These are phyloP conservation scores for Aplysia californica DNA, from an alignment of 1,140 invertebrate species.

Conservation along the genomic window DNA sequence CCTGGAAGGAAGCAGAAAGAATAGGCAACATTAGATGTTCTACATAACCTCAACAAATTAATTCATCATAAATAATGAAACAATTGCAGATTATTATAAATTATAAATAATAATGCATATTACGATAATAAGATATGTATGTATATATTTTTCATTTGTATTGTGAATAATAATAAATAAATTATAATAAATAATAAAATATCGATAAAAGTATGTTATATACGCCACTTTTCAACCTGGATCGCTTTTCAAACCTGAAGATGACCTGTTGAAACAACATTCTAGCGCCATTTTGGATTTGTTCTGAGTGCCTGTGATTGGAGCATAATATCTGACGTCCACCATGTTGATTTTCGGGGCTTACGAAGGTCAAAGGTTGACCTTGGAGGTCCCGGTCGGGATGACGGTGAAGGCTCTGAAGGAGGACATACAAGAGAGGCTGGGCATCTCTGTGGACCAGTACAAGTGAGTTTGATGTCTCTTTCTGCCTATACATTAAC, in stretches of 20 bases:
- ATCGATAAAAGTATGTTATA: neutral
- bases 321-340: neutral
- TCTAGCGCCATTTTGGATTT: neutral
- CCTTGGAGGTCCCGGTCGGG: constrained; percentile 55
- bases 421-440: constrained; percentile 53
- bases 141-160: no score
- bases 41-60: no score
- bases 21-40: no score
- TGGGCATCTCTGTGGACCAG: constrained; percentile 55
- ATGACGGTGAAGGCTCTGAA: constrained; percentile 57
- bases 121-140: no score
- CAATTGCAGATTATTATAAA: no score
- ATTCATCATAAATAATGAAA: no score
- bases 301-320: neutral
- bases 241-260: neutral
- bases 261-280: neutral
- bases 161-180: neutral
- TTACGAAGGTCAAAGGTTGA: constrained; percentile 56
- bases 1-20: no score
- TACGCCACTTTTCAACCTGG: neutral
- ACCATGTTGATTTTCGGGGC: constrained; percentile 63
- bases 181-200: neutral
- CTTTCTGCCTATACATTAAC: neutral
- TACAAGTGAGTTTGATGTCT: constrained; percentile 30
- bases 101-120: no score